phyloP scores from a whole-genome alignment of 1,140 invertebrate species.

The Nylanderia fulva region DNA sequence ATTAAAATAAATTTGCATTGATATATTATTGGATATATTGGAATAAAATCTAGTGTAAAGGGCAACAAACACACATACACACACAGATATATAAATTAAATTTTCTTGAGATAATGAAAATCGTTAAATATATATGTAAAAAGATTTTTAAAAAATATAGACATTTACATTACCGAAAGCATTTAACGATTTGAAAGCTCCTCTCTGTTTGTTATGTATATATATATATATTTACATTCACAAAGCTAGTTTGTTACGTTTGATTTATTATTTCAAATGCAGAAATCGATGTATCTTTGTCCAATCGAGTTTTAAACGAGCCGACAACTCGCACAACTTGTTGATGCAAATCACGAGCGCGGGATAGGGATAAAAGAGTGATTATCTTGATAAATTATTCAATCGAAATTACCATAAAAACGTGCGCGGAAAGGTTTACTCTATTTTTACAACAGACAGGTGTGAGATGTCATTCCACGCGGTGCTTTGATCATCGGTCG shows the following conservation, averaged over 20 bases:
- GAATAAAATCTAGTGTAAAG: neutral
- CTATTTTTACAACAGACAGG: constrained; percentile 31
- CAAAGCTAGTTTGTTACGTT: neutral
- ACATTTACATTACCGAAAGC: neutral
- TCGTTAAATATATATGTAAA: neutral
- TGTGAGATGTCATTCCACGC: constrained; percentile 33
- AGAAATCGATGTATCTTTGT: constrained; percentile 38
- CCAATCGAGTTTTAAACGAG: constrained; percentile 28
- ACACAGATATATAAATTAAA: neutral
- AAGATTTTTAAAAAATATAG: too few relatives aligned
- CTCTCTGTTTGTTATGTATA: neutral
- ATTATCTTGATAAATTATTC: constrained; percentile 61
- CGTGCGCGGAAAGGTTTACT: constrained; percentile 25
- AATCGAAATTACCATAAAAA: constrained; percentile 49
- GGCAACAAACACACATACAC: neutral
- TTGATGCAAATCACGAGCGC: constrained; percentile 46
- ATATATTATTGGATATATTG: neutral
- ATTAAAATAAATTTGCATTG: neutral
- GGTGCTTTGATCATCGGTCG: neutral
- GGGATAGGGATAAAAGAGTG: constrained; percentile 45
- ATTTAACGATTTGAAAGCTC: neutral
- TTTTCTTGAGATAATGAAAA: neutral
- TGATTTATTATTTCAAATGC: constrained; percentile 44
- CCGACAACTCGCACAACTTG: constrained; percentile 32
- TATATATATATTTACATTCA: neutral